These are phyloP conservation scores for Aporophyla nigra DNA, from an alignment of 2,888 invertebrate genomes.

Conservation along the genomic window DNA sequence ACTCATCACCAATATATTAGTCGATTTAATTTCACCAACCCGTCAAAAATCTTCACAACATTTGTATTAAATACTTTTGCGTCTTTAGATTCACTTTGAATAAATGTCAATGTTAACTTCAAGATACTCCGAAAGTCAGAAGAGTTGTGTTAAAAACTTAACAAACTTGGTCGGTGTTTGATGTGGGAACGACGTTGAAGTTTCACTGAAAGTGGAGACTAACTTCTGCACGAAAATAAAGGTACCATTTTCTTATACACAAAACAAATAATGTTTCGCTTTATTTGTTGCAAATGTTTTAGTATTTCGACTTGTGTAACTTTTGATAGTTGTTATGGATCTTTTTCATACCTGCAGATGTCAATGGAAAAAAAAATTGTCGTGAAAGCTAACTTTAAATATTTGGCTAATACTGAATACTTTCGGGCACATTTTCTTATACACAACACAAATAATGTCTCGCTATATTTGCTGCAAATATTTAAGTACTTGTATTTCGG, in stretches of 20 bases:
- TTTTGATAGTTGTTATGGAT: conserved; percentile 24
- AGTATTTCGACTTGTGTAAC: conserved; percentile 36
- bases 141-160: conserved; percentile 71
- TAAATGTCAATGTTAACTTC: conserved; percentile 66
- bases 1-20: not conserved
- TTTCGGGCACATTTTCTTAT: not conserved
- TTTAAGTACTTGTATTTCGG: too few relatives aligned
- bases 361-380: not conserved
- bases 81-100: conserved; percentile 59
- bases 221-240: conserved; percentile 64
- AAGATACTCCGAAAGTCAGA: conserved; percentile 65
- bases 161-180: conserved; percentile 66
- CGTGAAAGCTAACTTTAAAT: not conserved
- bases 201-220: conserved; percentile 54
- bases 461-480: too few relatives aligned
- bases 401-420: not conserved
- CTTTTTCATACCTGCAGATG: not conserved
- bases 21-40: not conserved
- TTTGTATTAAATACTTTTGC: conserved; percentile 42
- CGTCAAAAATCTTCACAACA: conserved; percentile 9
- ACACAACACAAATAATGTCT: too few relatives aligned
- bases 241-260: conserved; percentile 58
- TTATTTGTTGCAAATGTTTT: conserved; percentile 51
- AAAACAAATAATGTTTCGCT: conserved; percentile 58
- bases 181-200: conserved; percentile 66